These are phyloP conservation scores for Leiothrix lutea DNA, from an alignment of 2,113 vertebrate species.

Conservation along the genomic window DNA sequence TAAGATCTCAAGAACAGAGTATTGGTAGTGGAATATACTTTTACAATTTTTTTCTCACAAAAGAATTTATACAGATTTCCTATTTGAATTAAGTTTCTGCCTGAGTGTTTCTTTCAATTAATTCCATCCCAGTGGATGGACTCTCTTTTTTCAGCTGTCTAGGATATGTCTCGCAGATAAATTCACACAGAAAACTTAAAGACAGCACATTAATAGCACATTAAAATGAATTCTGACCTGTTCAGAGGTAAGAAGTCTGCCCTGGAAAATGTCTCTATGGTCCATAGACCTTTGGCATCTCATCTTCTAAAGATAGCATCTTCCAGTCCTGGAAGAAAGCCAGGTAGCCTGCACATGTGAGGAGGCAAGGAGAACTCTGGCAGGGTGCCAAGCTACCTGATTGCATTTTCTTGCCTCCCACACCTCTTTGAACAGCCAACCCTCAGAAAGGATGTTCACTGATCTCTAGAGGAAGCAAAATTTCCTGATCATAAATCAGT, in stretches of 20 bases:
- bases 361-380: background rate
- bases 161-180: background rate
- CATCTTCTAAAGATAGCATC: slow-evolving; percentile 16
- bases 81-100: background rate
- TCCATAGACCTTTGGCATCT: background rate
- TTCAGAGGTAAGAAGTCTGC: background rate
- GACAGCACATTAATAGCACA: background rate
- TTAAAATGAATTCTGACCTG: background rate
- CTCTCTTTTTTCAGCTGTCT: background rate
- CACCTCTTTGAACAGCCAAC: background rate
- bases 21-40: background rate
- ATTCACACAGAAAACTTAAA: background rate
- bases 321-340: background rate
- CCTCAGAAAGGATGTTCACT: background rate
- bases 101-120: background rate
- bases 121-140: background rate
- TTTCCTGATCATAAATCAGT: background rate
- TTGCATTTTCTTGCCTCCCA: background rate
- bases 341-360: background rate
- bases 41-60: background rate
- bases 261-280: background rate
- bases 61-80: background rate
- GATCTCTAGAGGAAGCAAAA: background rate
- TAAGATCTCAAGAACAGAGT: background rate
- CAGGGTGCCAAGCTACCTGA: background rate